Conservation (phyloP, 2,113 vertebrate species). For the Rhipidura dahli region DNA sequence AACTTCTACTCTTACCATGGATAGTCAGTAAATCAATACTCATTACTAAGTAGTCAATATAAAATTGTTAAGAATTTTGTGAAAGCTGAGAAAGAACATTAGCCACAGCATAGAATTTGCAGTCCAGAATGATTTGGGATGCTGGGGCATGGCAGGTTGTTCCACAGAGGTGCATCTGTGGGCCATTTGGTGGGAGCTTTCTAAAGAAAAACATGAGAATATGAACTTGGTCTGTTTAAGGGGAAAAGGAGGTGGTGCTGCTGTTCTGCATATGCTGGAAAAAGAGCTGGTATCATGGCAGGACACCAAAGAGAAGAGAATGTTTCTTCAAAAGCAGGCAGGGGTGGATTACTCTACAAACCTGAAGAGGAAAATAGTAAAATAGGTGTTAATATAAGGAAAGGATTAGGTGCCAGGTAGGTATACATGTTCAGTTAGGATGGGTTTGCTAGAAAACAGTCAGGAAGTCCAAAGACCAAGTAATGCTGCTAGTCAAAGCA, state of each 20-base stretch:
- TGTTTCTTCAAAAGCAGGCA: background rate
- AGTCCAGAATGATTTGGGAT: background rate
- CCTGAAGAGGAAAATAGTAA: background rate
- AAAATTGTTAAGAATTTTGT: background rate
- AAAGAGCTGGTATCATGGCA: background rate
- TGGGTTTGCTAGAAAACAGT: background rate
- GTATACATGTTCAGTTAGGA: background rate
- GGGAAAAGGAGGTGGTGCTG: background rate
- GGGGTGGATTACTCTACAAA: background rate
- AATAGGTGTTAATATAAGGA: background rate
- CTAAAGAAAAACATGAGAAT: background rate
- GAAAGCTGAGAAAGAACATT: background rate
- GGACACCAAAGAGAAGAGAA: background rate
- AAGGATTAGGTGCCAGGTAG: background rate
- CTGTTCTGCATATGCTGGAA: background rate
- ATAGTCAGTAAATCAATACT: background rate
- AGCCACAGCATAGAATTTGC: background rate
- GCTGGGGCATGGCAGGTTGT: background rate
- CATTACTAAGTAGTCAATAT: background rate
- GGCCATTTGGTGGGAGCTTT: background rate
- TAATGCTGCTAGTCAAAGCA: background rate
- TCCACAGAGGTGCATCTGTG: background rate
- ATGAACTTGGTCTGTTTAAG: background rate
- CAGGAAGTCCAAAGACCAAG: background rate
- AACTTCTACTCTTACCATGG: background rate